A percentile compares a stretch with the other conserved stretches of the same genome.
phyloP scores from a whole-genome alignment of 1,140 invertebrate species.

The Anadara kagoshimensis region DNA sequence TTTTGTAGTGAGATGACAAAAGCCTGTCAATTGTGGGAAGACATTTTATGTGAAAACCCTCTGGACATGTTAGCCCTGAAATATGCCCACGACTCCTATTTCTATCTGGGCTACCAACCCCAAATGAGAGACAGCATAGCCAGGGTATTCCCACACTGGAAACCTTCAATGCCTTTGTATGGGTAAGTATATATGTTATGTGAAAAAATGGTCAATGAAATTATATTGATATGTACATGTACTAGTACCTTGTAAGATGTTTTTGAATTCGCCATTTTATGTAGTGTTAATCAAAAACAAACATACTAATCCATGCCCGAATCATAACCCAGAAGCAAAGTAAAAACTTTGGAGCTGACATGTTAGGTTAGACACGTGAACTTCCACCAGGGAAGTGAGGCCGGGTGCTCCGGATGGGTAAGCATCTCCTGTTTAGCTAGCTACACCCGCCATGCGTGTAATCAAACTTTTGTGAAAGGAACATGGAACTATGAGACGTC shows the following conservation, averaged over 20 bases:
- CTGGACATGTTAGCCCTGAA: constrained; percentile 78
- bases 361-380: no score
- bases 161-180: constrained; percentile 72
- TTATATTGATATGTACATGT: not conserved
- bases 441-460: no score
- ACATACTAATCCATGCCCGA: no score
- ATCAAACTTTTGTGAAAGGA: no score
- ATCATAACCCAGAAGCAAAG: no score
- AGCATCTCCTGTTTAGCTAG: no score
- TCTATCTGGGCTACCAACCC: constrained; percentile 75
- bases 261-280: not conserved
- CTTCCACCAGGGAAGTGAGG: no score
- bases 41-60: constrained; percentile 75
- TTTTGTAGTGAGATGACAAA: constrained; percentile 62
- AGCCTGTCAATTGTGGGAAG: constrained; percentile 75
- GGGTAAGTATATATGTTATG: constrained; percentile 63
- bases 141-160: constrained; percentile 75
- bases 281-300: no score
- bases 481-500: no score
- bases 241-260: not conserved
- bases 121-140: constrained; percentile 76
- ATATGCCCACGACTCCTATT: constrained; percentile 78
- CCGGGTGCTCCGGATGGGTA: no score
- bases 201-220: not conserved
- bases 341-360: no score